Percentiles rank a stretch among this genome's conserved stretches.
Evolutionary conservation across 2,113 vertebrate species (phyloP).

Genomic region (Apodemus speciosus): DNA sequence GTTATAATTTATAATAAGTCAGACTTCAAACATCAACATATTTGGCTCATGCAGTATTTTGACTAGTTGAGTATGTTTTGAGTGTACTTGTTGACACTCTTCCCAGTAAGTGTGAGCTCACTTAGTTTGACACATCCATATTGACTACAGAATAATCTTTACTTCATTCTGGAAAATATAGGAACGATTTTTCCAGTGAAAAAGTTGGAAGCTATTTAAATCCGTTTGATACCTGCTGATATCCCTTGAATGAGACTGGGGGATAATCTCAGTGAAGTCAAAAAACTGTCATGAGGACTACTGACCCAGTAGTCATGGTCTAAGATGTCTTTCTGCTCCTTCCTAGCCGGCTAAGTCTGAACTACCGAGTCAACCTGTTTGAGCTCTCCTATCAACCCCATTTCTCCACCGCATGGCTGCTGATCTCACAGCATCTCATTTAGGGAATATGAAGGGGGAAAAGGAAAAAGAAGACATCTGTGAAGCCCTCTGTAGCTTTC

Average conservation of each 20-base stretch:
- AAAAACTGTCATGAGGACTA: neutral
- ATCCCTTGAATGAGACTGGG: neutral
- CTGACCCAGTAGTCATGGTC: neutral
- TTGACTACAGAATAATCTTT: neutral
- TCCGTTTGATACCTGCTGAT: neutral
- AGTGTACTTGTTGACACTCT: slow-evolving; percentile 43
- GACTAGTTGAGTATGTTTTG: slow-evolving; percentile 35
- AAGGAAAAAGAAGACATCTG: slow-evolving; percentile 12
- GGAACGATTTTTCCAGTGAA: slow-evolving; percentile 31
- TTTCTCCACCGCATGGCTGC: neutral
- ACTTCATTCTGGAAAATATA: slow-evolving; percentile 44
- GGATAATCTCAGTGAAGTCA: neutral
- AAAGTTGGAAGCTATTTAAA: slow-evolving; percentile 22
- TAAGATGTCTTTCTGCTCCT: neutral
- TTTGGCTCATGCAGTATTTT: slow-evolving; percentile 38
- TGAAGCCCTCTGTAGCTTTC: slow-evolving; percentile 1
- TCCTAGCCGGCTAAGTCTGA: neutral
- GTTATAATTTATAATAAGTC: slow-evolving; percentile 39
- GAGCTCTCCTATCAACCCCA: neutral
- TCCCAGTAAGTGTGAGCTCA: neutral
- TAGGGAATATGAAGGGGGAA: neutral
- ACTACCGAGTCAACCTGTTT: neutral
- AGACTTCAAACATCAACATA: neutral
- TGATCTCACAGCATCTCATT: neutral
- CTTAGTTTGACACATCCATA: slow-evolving; percentile 6